Evolutionary conservation across 2,113 vertebrate genomes (phyloP), one percentile per base, ranked within the genome.

Genomic region (Pampusana beccarii): DNA sequence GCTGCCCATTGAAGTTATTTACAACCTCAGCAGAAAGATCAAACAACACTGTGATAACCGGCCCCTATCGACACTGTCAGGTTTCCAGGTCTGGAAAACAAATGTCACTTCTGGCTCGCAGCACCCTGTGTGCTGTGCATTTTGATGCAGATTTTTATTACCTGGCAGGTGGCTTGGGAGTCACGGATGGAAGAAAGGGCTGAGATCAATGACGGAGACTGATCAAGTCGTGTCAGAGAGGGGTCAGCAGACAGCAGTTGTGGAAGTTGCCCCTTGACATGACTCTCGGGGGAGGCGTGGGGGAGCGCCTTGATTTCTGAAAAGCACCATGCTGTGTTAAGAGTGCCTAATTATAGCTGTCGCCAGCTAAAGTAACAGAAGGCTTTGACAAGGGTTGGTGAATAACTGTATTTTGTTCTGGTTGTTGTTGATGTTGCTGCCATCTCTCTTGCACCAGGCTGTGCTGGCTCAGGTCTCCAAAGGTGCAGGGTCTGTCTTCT

Each of bases 131-230:
- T 81, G 90, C 80, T 60, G 13, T 88, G 86, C 92, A 95, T 97
- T 91, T 83, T 75, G 84, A 95, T 95, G 86, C 80, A 86, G 95
- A 85, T 74, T 97, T 96, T 94, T 94, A 92, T 96, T 95, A 87
- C 88, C 73, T 83, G 64, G 66, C 81, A 94, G 71, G 90, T 80
- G 81, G 80, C 48, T 66, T 74, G 80, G 73, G 85, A 95, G 60
- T 28, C 42, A 50, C 0, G 1, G 48, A 21, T 64, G 46, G 75
- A 26, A 88, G 87, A 89, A 94, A 71, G 46, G 64, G 28, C 77
- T 18, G 58, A 92, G 82, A 93, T 94, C 80, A 92, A 71, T 91
- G 86, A 51, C 1, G 1, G 57, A 33, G 66, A 87, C 80, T 56
- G 56, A 86, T 90, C 90, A 91, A 93, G 62, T 67, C 6, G 1